Conservation (phyloP, 2,113 vertebrate species). For the Peromyscus californicus region DNA sequence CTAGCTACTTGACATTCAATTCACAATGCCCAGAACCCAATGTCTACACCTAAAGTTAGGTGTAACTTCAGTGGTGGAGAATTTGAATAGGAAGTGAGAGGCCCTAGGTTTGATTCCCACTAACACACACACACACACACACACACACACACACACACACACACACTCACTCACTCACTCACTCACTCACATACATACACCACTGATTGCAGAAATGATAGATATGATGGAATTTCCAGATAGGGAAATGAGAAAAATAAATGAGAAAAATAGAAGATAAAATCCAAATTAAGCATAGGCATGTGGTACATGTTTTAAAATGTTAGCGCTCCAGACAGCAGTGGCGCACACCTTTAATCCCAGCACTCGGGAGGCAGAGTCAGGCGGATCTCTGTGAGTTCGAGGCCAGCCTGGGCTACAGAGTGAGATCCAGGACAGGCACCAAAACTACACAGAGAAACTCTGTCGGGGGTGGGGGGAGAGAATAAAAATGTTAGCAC, state of each 20-base stretch:
- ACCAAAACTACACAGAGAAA: too few species aligned
- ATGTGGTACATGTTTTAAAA: not conserved
- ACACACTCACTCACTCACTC: not conserved
- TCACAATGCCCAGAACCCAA: not conserved
- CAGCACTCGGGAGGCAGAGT: too few species aligned
- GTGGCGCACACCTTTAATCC: too few species aligned
- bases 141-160: not conserved
- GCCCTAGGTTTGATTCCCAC: not conserved
- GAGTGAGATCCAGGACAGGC: too few species aligned
- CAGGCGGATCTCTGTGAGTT: too few species aligned
- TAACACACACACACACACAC: not conserved
- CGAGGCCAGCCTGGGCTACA: too few species aligned
- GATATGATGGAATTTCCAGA: constrained; percentile 18
- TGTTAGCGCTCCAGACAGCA: not conserved
- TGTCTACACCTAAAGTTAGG: not conserved
- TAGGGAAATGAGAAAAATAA: constrained; percentile 27
- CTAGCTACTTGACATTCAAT: constrained; percentile 18
- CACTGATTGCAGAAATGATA: not conserved
- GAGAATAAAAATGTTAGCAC: not conserved
- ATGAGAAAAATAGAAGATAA: constrained; percentile 1
- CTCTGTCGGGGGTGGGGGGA: too few species aligned
- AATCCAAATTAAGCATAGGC: not conserved
- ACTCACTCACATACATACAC: too few species aligned
- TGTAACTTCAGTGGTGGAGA: not conserved
- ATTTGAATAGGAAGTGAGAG: not conserved